These are phyloP conservation scores for Gambusia holbrooki DNA, from an alignment of 2,113 vertebrate genomes.

Conservation along the genomic window DNA sequence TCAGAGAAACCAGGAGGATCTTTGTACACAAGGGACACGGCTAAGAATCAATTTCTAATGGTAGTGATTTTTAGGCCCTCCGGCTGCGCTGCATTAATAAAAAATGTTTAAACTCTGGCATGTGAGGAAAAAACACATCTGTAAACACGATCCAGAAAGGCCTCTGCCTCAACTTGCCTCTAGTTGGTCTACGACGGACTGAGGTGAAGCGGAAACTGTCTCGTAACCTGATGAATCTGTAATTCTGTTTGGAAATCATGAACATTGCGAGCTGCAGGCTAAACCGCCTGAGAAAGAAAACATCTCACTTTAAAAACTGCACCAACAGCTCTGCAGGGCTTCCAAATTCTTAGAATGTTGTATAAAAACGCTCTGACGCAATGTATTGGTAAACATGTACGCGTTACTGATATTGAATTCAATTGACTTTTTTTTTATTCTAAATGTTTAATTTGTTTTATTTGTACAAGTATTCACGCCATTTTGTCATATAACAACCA, in stretches of 20 bases:
- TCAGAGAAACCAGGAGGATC: neutral
- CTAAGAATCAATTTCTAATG: constrained; percentile 3
- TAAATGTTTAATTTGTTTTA: neutral
- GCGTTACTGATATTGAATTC: neutral
- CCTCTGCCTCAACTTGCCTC: neutral
- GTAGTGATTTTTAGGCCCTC: constrained; percentile 5
- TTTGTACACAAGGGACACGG: constrained; percentile 7
- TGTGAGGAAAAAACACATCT: neutral
- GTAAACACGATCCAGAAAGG: neutral
- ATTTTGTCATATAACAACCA: too few relatives aligned
- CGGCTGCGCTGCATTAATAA: constrained; percentile 1
- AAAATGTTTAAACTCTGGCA: constrained; percentile 2
- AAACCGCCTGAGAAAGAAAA: neutral
- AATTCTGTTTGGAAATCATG: constrained; percentile 7
- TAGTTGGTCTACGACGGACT: neutral
- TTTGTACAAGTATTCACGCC: neutral
- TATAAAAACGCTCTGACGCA: neutral
- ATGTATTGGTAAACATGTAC: neutral
- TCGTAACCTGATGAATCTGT: neutral
- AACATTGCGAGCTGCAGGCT: neutral
- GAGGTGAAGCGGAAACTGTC: neutral
- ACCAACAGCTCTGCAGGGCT: neutral
- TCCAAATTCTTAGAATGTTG: neutral
- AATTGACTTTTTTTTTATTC: neutral
- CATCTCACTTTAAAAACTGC: neutral